Evolutionary conservation across 2,888 invertebrate genomes (phyloP), one percentile per base, ranked within the genome.

Genomic region (Mythimna lalbum): DNA sequence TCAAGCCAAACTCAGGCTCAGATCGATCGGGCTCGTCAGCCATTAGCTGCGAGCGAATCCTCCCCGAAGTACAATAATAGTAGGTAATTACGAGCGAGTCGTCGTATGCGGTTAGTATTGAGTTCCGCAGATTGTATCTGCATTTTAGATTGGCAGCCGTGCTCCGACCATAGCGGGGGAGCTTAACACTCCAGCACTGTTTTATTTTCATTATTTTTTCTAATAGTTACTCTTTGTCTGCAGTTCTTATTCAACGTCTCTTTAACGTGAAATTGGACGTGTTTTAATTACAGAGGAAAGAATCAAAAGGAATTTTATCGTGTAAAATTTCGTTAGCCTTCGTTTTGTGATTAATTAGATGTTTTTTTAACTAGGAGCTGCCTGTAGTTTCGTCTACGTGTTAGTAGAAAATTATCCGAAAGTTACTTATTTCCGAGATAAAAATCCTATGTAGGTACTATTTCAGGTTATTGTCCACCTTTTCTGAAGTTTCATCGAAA

Each of bases 121-220:
- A 81, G 79, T 77, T 77, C 70, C 70, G 62, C 71, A 83, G 84
- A 89, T 87, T 85, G 85, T 83, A 88, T 89, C 88, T 88, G 87
- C 87, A 89, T 87, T 89, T 89, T 86, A 89, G 83, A 88, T 89
- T 88, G 86, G 75, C 61, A 73, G 68, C 64, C 87, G 86, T 88
- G 88, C 84, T 76, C 67, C 66, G 53, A 69, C 52, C 73, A 19
- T 71, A n/a, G 68, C 73, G 52, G 73, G 63, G 64, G 70, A 78
- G 87, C 85, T 88, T 87, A 87, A 57, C 78, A 83, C 73, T 75
- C 63, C 49, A 50, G 53, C 60, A 66, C 72, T 82, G 78, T 79
- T 85, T 80, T 83, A 83, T 84, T 83, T 84, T 69, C 76, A 83
- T 83, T 84, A 82, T 77, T 76, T 83, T 33, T 80, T 81, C 60